Conservation (phyloP, 1,140 invertebrate genomes). For the Drosophila albomicans region DNA sequence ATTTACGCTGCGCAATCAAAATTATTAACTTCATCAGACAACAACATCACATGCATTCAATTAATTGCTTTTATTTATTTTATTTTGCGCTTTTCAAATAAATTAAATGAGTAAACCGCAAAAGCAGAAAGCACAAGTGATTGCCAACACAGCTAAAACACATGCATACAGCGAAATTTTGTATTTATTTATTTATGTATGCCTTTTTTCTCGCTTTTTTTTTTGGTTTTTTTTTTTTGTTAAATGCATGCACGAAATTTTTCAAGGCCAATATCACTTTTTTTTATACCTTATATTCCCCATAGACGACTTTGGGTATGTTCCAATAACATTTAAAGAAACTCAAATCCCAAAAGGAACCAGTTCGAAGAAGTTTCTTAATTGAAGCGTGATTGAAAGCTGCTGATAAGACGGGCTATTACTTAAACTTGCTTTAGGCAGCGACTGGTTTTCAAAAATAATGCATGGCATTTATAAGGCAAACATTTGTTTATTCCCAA, state of each 20-base stretch:
- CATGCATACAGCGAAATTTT: conserved; percentile 39
- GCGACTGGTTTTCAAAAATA: background rate
- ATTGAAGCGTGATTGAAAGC: background rate
- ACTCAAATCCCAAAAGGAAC: background rate
- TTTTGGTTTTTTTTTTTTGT: conserved; percentile 23
- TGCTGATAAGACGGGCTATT: background rate
- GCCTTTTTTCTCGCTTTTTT: conserved; percentile 18
- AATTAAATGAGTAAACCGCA: conserved; percentile 65
- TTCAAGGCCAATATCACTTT: conserved; percentile 80
- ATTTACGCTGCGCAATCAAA: conserved; percentile 7
- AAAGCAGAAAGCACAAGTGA: conserved; percentile 52
- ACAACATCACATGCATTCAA: conserved; percentile 52
- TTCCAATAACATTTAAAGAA: background rate
- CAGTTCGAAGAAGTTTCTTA: conserved; percentile 4
- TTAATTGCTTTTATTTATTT: conserved; percentile 43
- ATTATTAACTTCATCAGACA: conserved; percentile 43
- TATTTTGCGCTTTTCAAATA: conserved; percentile 45
- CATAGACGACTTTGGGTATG: background rate
- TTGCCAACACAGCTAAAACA: conserved; percentile 55
- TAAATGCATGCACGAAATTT: conserved; percentile 43
- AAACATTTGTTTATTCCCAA: background rate
- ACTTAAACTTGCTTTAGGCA: background rate
- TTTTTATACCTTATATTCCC: conserved; percentile 39
- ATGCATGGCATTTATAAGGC: background rate
- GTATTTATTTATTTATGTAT: conserved; percentile 27